Base-by-base conservation (phyloP, 2,113 vertebrate genomes). In the Athene noctua region DNA sequence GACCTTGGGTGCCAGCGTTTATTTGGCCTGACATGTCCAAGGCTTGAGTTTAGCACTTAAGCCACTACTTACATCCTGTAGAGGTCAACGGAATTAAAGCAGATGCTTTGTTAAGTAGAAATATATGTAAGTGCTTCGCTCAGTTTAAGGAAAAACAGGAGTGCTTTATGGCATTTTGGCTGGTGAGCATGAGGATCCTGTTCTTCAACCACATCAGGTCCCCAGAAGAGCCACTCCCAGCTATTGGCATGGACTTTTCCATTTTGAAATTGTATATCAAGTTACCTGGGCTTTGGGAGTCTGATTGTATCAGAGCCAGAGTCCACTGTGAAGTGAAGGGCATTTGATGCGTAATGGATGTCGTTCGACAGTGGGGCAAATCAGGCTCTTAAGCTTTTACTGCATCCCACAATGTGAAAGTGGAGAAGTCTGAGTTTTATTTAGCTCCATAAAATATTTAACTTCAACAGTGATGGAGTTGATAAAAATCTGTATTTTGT, bases 371-470 rank as follows among this genome's bases (percentile, higher is more conserved):
- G 11, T 1, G 0, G 74, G n/a, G 86, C 7, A 0, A 94, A 92
- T 67, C 86, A 71, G 67, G 71, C 95, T 96, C 95, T 94, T 73
- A 95, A 80, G 97, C 94, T 97, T 96, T 96, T 97, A 96, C 27
- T 94, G 95, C 94, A 95, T 96, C 95, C 91, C 74, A 29, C 96
- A 96, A 96, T 0, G 3, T 86, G 95, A 97, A 97, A 97, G 95
- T 95, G 92, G 92, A 97, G 95, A 96, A 95, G 96, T 96, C 95
- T 9, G 5, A 95, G 95, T 96, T 97, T 97, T 97, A 97, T 97
- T 97, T 97, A 97, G 96, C 94, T 91, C 96, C 91, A 97, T 97
- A 94, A 97, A 97, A 97, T 97, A 97, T 97, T 97, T 95, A 97
- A 96, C 93, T 84, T 96, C 91, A 96, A 95, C 80, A 83, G 81